Evolutionary conservation across 2,113 vertebrate genomes (phyloP).

Genomic region (Odocoileus hemionus): DNA sequence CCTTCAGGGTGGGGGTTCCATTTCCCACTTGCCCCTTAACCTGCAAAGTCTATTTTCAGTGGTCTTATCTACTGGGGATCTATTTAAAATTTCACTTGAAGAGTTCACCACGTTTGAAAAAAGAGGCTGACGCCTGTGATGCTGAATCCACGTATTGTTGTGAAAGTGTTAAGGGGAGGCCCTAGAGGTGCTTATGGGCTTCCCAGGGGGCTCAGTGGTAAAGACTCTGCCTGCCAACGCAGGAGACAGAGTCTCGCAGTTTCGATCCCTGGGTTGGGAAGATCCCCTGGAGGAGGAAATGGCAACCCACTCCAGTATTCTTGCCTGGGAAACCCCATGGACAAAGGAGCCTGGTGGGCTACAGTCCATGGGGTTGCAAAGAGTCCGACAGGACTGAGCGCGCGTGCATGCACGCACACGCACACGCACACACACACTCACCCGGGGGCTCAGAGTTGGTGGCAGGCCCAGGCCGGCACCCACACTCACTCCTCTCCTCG

Average conservation of each 20-base stretch:
- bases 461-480: neutral
- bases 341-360: neutral
- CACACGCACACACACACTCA: neutral
- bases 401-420: fast-evolving
- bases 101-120: neutral
- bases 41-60: neutral
- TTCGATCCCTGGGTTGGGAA: neutral
- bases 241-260: neutral
- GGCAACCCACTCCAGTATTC: neutral
- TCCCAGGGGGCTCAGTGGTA: neutral
- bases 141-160: too few relatives aligned
- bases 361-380: neutral
- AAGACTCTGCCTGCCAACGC: neutral
- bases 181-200: fast-evolving
- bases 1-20: neutral
- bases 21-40: neutral
- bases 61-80: neutral
- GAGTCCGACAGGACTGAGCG: neutral
- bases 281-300: neutral
- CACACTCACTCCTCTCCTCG: neutral
- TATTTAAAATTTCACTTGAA: neutral
- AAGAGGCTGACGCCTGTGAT: fast-evolving
- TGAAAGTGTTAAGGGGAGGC: fast-evolving
- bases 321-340: neutral
- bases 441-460: neutral